Conservation (phyloP, 2,797 vertebrate species). For the Kryptopterus vitreolus region DNA sequence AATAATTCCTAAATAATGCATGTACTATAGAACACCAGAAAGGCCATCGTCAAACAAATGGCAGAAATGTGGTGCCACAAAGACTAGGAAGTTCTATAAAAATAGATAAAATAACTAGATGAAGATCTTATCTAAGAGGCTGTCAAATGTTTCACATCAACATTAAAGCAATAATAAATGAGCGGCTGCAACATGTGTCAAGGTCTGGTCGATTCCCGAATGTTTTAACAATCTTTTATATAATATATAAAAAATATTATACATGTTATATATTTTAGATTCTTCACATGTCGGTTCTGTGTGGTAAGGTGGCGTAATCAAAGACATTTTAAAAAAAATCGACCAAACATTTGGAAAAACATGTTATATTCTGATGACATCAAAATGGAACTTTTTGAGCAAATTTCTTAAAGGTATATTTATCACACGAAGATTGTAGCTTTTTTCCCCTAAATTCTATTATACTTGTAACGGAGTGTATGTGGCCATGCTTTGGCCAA, state of each 20-base stretch:
- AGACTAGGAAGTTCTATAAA: neutral
- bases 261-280: too few species aligned
- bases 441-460: too few species aligned
- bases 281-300: too few species aligned
- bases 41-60: neutral
- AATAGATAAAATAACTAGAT: neutral
- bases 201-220: neutral
- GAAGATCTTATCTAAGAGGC: neutral
- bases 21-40: neutral
- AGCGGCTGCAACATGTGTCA: neutral
- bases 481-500: slow-evolving; percentile 58
- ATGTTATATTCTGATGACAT: neutral
- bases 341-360: neutral
- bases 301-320: too few species aligned
- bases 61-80: neutral
- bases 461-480: slow-evolving; percentile 60
- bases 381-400: neutral
- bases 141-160: neutral
- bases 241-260: too few species aligned
- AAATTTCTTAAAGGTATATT: neutral
- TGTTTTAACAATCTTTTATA: neutral
- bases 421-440: too few species aligned
- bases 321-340: too few species aligned
- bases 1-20: neutral
- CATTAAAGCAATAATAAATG: too few species aligned